phyloP scores from a whole-genome alignment of 2,888 invertebrate genomes.

The Heliconius hortense region DNA sequence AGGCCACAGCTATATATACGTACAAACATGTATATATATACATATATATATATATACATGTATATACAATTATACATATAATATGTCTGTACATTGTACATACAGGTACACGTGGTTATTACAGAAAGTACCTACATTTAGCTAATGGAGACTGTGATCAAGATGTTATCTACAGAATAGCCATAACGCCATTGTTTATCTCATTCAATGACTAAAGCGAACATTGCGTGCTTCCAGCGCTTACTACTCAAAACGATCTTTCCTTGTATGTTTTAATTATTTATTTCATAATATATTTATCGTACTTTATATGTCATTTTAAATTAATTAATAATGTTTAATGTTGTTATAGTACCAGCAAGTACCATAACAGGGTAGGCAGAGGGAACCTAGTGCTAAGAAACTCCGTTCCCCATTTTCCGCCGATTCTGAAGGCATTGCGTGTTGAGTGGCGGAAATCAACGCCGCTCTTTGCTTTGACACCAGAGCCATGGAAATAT shows the following conservation, averaged over 20 bases:
- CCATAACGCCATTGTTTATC: slow-evolving; percentile 60
- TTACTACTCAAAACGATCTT: slow-evolving; percentile 48
- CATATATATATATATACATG: neutral
- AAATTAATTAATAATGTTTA: too few species aligned
- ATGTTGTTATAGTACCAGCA: too few species aligned
- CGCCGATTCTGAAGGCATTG: too few species aligned
- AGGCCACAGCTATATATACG: neutral
- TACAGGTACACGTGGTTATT: slow-evolving; percentile 20
- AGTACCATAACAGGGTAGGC: too few species aligned
- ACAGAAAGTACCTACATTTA: slow-evolving; percentile 39
- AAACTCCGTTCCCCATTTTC: too few species aligned
- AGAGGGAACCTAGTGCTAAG: too few species aligned
- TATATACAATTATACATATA: neutral
- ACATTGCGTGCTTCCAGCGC: slow-evolving; percentile 63
- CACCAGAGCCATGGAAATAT: too few species aligned
- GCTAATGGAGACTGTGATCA: slow-evolving; percentile 52
- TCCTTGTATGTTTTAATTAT: slow-evolving; percentile 44
- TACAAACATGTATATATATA: neutral
- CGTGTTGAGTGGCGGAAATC: too few species aligned
- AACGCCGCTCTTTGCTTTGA: too few species aligned
- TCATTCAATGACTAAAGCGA: slow-evolving; percentile 58
- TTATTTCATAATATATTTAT: neutral
- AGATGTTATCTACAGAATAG: slow-evolving; percentile 56
- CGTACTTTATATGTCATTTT: neutral
- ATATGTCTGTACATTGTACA: neutral